phyloP scores from a whole-genome alignment of 1,140 invertebrate species.

The Scylla paramamosain region DNA sequence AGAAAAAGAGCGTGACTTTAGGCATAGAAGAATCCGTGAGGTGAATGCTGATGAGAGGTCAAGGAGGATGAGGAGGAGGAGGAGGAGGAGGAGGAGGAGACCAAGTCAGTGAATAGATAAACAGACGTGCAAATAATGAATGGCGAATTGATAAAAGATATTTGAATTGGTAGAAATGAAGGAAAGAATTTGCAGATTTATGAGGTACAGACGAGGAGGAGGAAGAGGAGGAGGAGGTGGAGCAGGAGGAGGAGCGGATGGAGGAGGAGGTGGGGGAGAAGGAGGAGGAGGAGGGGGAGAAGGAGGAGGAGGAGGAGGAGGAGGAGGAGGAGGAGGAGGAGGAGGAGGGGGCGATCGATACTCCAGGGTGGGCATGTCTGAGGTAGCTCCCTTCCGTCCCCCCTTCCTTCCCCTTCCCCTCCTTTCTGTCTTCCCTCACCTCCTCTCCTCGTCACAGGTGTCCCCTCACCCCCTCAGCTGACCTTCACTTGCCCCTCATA shows the following conservation, averaged over 20 bases:
- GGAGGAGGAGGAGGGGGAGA: not conserved
- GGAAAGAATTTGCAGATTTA: conserved; percentile 1
- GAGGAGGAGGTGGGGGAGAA: not conserved
- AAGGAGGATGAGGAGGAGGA: not conserved
- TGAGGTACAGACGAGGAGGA: not conserved
- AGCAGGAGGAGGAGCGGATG: not conserved
- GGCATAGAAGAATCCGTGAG: no score
- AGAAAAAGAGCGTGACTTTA: no score
- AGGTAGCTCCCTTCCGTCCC: not conserved
- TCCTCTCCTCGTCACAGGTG: not conserved
- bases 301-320: not conserved
- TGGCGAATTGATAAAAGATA: not conserved
- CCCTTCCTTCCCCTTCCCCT: not conserved
- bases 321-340: not conserved
- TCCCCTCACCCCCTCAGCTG: not conserved
- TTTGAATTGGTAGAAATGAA: not conserved
- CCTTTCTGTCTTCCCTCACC: not conserved
- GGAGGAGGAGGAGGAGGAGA: not conserved
- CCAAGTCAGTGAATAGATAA: not conserved
- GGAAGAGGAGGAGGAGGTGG: not conserved
- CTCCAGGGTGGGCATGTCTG: not conserved
- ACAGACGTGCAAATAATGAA: not conserved
- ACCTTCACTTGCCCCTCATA: conserved; percentile 2
- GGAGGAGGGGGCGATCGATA: not conserved
- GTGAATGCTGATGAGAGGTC: not conserved